Conservation (phyloP, 2,888 invertebrate species). For the Microctonus brassicae region DNA sequence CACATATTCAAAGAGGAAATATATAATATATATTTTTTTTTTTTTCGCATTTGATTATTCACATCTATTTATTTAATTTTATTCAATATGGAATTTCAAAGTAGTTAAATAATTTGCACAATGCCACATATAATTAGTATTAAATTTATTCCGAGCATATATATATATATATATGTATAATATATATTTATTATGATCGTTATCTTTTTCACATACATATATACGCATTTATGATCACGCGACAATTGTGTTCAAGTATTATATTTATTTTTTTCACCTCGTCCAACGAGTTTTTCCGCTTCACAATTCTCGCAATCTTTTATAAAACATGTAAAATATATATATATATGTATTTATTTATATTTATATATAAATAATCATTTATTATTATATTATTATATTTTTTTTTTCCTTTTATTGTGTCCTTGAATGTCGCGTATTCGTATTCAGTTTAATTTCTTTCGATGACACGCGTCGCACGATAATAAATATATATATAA, state of each 20-base stretch:
- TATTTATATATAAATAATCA: neutral
- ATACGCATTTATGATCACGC: conserved; percentile 5
- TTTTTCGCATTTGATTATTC: conserved; percentile 7
- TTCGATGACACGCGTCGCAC: neutral
- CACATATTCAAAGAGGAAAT: too few species aligned
- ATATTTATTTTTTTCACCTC: conserved; percentile 11
- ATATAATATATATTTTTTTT: neutral
- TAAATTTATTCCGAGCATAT: conserved; percentile 40
- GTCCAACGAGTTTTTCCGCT: conserved; percentile 27
- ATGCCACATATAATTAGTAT: conserved; percentile 35
- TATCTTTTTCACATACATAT: neutral
- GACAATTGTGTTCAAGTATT: conserved; percentile 15
- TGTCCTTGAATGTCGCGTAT: conserved; percentile 7
- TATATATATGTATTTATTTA: too few species aligned
- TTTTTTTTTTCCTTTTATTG: neutral
- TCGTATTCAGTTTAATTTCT: conserved; percentile 4
- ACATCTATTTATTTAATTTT: conserved; percentile 1
- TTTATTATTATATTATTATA: neutral
- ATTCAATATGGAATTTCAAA: conserved; percentile 1
- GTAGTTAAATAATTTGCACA: conserved; percentile 23
- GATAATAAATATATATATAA: neutral
- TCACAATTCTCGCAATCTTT: conserved; percentile 1
- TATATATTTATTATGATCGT: neutral
- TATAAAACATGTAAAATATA: neutral
- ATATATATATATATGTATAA: neutral